phyloP scores from a whole-genome alignment of 2,888 invertebrate species.

The Agrochola lota region DNA sequence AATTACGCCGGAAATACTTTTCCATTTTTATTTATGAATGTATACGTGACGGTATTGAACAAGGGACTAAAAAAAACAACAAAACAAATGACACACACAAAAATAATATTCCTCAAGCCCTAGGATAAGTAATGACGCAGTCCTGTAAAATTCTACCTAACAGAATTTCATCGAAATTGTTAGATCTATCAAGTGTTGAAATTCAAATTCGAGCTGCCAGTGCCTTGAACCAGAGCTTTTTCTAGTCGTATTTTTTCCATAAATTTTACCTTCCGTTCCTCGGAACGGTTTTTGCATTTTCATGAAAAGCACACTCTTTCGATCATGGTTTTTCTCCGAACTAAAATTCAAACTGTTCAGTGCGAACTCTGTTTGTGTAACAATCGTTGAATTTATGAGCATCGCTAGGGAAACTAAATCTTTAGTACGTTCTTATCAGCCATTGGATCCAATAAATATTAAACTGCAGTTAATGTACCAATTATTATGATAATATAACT shows the following conservation, averaged over 20 bases:
- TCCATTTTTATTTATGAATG: not conserved
- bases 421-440: not conserved
- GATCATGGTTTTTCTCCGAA: conserved; percentile 30
- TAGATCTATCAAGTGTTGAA: not conserved
- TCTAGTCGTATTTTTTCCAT: conserved; percentile 33
- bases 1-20: not conserved
- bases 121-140: too few relatives aligned
- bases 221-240: conserved; percentile 32
- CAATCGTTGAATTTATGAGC: conserved; percentile 19
- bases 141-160: not conserved
- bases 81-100: not conserved
- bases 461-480: not conserved
- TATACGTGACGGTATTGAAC: not conserved
- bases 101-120: not conserved
- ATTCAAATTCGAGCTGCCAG: conserved; percentile 23
- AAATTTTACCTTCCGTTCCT: conserved; percentile 42
- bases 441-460: not conserved
- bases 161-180: not conserved
- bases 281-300: conserved; percentile 49
- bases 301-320: conserved; percentile 43
- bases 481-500: conserved; percentile 9
- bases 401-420: conserved; percentile 1
- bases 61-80: not conserved
- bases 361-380: conserved; percentile 1
- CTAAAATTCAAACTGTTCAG: conserved; percentile 27